Evolutionary conservation across 2,797 vertebrate genomes (phyloP), one percentile per base, ranked within the genome.

Genomic region (Melanotaenia maccullochi): DNA sequence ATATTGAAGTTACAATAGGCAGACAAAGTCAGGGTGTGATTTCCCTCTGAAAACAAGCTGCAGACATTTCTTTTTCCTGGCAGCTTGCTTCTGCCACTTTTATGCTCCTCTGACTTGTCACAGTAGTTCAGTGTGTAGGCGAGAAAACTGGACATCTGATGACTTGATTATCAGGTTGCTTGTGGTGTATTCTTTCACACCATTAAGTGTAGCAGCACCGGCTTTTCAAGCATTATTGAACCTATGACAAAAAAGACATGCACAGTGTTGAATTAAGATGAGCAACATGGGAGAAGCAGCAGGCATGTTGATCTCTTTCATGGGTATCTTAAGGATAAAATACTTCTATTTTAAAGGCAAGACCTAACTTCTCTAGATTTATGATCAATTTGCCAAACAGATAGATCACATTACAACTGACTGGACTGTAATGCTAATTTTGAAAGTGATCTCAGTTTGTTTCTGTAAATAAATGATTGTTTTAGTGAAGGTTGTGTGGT

Each of bases 381-480:
- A 82, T 67, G 79, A 89, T 81, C 82, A 74, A 84, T 86, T 93
- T 89, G 89, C 90, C 25, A 92, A 92, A 92, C 84, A 84, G 84
- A 76, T 81, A 81, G 60, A 71, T 69, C 57, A 75, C 9, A 72
- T 84, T 85, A 65, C 77, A 84, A 76, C 55, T 65, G 75, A 86
- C 79, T 75, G 74, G 40, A 77, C 55, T 83, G 56, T 73, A 72
- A 62, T 84, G 77, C 83, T 89, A 36, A 75, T 84, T 85, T 82
- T 85, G 80, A 82, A 85, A 78, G 79, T 82, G 85, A 85, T 83
- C 65, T 85, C 61, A 79, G 49, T 89, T 71, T 84, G 79, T 88
- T 68, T 87, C 85, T 94, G 86, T 92, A 91, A 94, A 94, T 94
- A 94, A 94, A 94, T 75, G 3, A 59, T 84, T 75, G 74, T 88